These are phyloP conservation scores for Aspidiotus destructor DNA, from an alignment of 2,888 invertebrate genomes.

Conservation along the genomic window DNA sequence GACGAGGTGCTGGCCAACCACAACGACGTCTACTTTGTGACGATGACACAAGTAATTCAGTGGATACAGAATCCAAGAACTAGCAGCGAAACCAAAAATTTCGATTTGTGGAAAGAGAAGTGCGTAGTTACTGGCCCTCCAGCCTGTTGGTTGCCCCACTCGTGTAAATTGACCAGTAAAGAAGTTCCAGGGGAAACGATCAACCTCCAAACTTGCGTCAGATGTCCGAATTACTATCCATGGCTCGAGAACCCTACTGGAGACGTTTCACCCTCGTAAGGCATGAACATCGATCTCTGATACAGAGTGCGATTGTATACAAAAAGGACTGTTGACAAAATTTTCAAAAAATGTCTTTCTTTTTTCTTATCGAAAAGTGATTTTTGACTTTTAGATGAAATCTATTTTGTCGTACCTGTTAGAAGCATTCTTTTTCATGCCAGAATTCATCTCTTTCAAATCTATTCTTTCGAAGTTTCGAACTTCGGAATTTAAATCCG, in stretches of 20 bases:
- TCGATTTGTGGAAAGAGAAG: slow-evolving; percentile 91
- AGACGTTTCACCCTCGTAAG: slow-evolving; percentile 48
- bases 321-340: no score
- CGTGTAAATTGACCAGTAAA: slow-evolving; percentile 83
- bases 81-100: slow-evolving; percentile 73
- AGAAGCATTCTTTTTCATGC: no score
- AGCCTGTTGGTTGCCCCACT: slow-evolving; percentile 79
- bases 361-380: no score
- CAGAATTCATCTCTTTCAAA: no score
- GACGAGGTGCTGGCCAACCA: slow-evolving; percentile 75
- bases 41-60: slow-evolving; percentile 92
- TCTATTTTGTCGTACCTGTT: no score
- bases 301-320: no score
- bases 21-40: slow-evolving; percentile 87
- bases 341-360: no score
- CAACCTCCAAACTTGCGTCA: slow-evolving; percentile 83
- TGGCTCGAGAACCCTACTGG: slow-evolving; percentile 89
- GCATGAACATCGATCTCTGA: no score
- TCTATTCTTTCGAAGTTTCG: no score
- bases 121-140: slow-evolving; percentile 74
- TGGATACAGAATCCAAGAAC: slow-evolving; percentile 91
- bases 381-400: no score
- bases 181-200: slow-evolving; percentile 90
- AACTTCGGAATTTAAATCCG: no score
- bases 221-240: slow-evolving; percentile 89